These are phyloP conservation scores for Darevskia nairensis DNA, from an alignment of 2,797 vertebrate species.

Conservation along the genomic window DNA sequence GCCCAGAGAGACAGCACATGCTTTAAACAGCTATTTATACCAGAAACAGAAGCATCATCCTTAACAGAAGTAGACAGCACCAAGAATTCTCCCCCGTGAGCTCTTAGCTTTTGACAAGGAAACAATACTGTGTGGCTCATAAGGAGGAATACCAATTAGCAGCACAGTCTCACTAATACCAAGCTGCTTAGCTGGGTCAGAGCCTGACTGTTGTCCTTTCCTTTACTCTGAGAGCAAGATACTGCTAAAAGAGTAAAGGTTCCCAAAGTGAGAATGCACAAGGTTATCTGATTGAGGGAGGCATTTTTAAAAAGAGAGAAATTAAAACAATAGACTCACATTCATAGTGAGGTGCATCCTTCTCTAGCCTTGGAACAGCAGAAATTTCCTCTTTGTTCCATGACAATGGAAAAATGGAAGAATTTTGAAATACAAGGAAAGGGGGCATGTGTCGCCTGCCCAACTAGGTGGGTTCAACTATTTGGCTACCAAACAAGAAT, in stretches of 20 bases:
- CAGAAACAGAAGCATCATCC: not conserved
- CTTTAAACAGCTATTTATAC: slow-evolving; percentile 3
- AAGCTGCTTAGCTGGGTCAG: slow-evolving; percentile 12
- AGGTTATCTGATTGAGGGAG: slow-evolving; percentile 25
- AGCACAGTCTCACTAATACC: slow-evolving; percentile 5
- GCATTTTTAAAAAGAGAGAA: slow-evolving; percentile 11
- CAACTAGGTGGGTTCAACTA: not conserved
- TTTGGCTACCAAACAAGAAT: too few relatives aligned
- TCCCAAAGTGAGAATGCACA: slow-evolving; percentile 12
- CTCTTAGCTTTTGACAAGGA: slow-evolving; percentile 29
- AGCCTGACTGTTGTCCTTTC: slow-evolving; percentile 12
- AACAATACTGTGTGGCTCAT: slow-evolving; percentile 37
- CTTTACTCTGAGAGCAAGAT: slow-evolving; percentile 20
- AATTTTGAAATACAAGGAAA: not conserved
- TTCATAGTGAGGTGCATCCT: not conserved
- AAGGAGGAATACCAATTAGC: slow-evolving; percentile 49
- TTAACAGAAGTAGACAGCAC: slow-evolving; percentile 34
- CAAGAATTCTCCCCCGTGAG: slow-evolving; percentile 34
- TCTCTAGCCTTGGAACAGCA: slow-evolving; percentile 2
- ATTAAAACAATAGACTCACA: not conserved
- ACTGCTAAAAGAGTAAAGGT: not conserved
- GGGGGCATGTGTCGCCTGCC: not conserved
- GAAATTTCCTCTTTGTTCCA: slow-evolving; percentile 23
- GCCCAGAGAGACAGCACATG: not conserved
- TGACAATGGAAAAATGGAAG: slow-evolving; percentile 7